Percentiles rank a stretch among this genome's conserved stretches.
These are phyloP conservation scores for Misgurnus mizolepis DNA, from an alignment of 2,113 vertebrate genomes.

Conservation along the genomic window DNA sequence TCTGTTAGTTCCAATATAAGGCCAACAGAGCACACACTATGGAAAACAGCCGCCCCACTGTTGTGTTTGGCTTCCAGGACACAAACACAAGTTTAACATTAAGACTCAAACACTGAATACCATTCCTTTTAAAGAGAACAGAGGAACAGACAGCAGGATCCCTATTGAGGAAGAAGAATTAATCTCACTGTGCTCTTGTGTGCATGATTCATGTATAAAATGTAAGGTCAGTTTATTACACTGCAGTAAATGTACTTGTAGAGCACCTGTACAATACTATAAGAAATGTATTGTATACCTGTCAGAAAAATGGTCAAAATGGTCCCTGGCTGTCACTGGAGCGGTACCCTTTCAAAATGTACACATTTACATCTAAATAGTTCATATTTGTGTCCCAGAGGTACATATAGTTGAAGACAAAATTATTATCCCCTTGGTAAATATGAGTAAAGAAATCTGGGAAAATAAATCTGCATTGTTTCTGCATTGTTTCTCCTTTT, in stretches of 20 bases:
- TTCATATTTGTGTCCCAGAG: too few species aligned
- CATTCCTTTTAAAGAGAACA: conserved; percentile 55
- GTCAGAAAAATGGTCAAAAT: too few species aligned
- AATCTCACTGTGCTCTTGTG: not conserved
- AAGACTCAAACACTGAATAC: conserved; percentile 53
- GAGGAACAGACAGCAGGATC: conserved; percentile 5
- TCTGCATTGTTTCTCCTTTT: too few species aligned
- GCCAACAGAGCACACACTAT: conserved; percentile 6
- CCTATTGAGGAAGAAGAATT: conserved; percentile 28
- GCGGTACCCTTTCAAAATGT: too few species aligned
- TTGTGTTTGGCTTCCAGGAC: conserved; percentile 51
- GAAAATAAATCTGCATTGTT: too few species aligned
- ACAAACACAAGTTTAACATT: conserved; percentile 43
- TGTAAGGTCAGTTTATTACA: not conserved
- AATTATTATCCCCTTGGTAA: too few species aligned
- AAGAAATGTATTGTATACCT: too few species aligned
- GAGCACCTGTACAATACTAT: not conserved
- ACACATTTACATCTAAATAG: too few species aligned
- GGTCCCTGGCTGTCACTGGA: too few species aligned
- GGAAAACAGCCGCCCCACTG: conserved; percentile 44
- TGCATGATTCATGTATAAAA: not conserved
- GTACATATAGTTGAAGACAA: too few species aligned
- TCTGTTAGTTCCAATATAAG: not conserved
- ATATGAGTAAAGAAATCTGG: too few species aligned
- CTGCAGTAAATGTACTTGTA: too few species aligned